A percentile compares a stretch with the other conserved stretches of the same genome.
Conservation (phyloP, 1,140 invertebrate species). For the Eriocheir sinensis region DNA sequence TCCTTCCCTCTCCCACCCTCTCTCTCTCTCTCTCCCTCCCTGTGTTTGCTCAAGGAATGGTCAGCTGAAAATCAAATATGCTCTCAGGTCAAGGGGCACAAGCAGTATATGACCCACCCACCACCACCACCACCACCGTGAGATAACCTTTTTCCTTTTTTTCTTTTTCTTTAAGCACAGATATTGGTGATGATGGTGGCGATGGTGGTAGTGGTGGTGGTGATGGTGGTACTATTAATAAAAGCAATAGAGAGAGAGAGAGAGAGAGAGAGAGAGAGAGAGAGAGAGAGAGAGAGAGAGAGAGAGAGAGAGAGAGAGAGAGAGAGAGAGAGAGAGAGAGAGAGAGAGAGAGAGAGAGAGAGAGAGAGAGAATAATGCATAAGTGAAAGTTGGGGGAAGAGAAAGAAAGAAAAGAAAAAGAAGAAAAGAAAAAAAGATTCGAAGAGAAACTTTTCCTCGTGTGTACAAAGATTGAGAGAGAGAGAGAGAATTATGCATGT, state of each 20-base stretch:
- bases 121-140: not conserved
- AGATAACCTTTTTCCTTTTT: not conserved
- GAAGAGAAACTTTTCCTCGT: too few species aligned
- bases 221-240: not conserved
- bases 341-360: not conserved
- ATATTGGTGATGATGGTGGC: not conserved
- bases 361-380: too few species aligned
- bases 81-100: too few species aligned
- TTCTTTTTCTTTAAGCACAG: not conserved
- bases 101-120: not conserved
- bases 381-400: too few species aligned
- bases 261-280: slow-evolving; percentile 62
- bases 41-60: too few species aligned
- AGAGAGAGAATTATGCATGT: too few species aligned
- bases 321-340: not conserved
- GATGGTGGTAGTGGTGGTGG: not conserved
- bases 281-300: slow-evolving; percentile 31
- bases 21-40: too few species aligned
- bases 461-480: too few species aligned
- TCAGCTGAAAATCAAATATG: too few species aligned
- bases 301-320: not conserved
- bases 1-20: too few species aligned
- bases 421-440: too few species aligned
- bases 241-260: slow-evolving; percentile 47
- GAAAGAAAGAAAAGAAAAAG: too few species aligned